phyloP scores from a whole-genome alignment of 2,113 vertebrate species.

The Pseudorhombus dupliciocellatus region DNA sequence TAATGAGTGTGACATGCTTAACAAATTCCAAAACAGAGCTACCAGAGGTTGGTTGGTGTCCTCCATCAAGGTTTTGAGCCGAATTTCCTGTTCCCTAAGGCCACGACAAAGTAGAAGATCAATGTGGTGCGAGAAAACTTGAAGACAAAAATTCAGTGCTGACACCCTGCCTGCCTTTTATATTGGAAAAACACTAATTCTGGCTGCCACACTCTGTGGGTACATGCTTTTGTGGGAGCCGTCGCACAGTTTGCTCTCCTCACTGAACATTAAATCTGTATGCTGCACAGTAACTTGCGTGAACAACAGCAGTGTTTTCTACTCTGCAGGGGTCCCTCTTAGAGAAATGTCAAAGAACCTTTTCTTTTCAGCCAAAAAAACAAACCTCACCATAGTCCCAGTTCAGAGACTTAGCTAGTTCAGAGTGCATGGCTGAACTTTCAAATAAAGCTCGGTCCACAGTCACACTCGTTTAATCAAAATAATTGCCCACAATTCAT shows the following conservation, averaged over 20 bases:
- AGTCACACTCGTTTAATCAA: background rate
- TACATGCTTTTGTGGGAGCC: constrained; percentile 26
- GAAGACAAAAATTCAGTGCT: background rate
- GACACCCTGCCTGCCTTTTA: constrained; percentile 25
- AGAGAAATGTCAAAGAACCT: constrained; percentile 66
- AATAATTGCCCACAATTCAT: background rate
- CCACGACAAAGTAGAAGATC: background rate
- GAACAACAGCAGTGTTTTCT: constrained; percentile 55
- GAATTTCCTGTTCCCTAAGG: background rate
- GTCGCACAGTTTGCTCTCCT: constrained; percentile 47
- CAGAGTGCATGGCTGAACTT: constrained; percentile 20
- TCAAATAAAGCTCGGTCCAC: background rate
- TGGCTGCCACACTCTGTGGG: constrained; percentile 21
- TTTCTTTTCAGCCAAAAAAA: constrained; percentile 45
- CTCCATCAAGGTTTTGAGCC: constrained; percentile 6
- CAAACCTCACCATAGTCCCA: constrained; percentile 36
- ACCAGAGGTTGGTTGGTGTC: background rate
- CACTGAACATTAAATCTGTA: constrained; percentile 65
- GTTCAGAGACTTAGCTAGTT: constrained; percentile 6
- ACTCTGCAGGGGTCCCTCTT: constrained; percentile 53
- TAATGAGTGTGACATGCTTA: background rate
- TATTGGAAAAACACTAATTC: constrained; percentile 31
- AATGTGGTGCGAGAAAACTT: background rate
- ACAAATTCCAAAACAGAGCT: background rate
- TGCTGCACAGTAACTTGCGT: constrained; percentile 48